Conservation (phyloP, 2,113 vertebrate genomes). For the Thermophis baileyi region DNA sequence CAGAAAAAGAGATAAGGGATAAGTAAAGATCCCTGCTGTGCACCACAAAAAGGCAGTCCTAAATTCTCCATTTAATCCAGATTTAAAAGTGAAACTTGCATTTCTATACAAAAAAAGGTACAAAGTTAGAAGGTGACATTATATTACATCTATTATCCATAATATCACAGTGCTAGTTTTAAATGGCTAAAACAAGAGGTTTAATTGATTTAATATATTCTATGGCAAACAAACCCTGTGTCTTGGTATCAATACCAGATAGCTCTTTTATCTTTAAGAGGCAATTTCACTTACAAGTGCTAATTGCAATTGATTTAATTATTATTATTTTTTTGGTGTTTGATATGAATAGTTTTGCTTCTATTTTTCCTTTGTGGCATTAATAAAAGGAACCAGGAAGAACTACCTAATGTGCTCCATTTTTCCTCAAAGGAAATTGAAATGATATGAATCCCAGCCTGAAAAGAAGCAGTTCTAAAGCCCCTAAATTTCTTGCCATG, state of each 20-base stretch:
- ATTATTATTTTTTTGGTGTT: not conserved
- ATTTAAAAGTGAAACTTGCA: constrained; percentile 45
- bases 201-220: constrained; percentile 58
- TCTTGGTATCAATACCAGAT: constrained; percentile 42
- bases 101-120: constrained; percentile 67
- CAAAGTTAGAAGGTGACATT: constrained; percentile 65
- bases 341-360: not conserved
- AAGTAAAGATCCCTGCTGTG: constrained; percentile 33
- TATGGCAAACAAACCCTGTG: constrained; percentile 50
- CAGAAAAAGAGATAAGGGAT: constrained; percentile 30
- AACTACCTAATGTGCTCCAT: constrained; percentile 37
- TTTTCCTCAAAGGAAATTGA: constrained; percentile 53
- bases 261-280: constrained; percentile 46
- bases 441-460: constrained; percentile 60
- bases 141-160: constrained; percentile 69
- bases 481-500: constrained; percentile 54
- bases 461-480: constrained; percentile 70
- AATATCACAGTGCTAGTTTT: constrained; percentile 72
- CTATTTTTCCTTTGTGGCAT: constrained; percentile 35
- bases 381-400: rapidly evolving
- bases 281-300: constrained; percentile 47
- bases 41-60: not conserved
- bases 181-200: constrained; percentile 64
- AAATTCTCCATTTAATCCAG: not conserved
- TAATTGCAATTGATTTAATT: constrained; percentile 52